Conservation (phyloP, 2,888 invertebrate genomes). For the Synanthedon vespiformis region DNA sequence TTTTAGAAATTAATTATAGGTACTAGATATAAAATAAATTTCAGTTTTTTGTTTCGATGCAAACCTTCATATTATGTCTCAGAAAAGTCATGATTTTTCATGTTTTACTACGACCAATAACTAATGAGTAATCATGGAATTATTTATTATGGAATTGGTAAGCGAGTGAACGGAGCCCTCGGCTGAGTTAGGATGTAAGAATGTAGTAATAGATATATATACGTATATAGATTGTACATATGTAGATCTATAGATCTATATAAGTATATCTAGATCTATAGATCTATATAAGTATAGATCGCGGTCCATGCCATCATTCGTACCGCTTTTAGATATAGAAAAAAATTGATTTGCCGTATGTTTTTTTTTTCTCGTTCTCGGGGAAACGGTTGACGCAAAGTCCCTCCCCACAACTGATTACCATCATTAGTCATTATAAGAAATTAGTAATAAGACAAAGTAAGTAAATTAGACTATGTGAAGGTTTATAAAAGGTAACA, state of each 20-base stretch:
- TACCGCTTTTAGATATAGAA: slow-evolving; percentile 20
- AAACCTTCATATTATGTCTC: too few species aligned
- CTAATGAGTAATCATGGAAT: too few species aligned
- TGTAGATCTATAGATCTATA: too few species aligned
- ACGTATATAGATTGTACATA: too few species aligned
- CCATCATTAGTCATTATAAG: slow-evolving; percentile 60
- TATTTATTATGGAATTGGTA: too few species aligned
- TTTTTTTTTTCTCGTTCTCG: slow-evolving; percentile 34
- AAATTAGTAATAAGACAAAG: slow-evolving; percentile 24
- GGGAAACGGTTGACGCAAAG: slow-evolving; percentile 33
- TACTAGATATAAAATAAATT: too few species aligned
- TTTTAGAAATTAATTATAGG: too few species aligned
- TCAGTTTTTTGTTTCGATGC: too few species aligned
- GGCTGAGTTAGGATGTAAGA: slow-evolving; percentile 12
- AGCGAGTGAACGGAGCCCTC: slow-evolving; percentile 11
- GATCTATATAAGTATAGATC: slow-evolving; percentile 6
- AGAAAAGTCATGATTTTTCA: too few species aligned
- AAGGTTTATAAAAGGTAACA: slow-evolving; percentile 3
- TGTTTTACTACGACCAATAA: too few species aligned
- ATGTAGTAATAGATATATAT: background rate
- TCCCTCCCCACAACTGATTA: slow-evolving; percentile 57
- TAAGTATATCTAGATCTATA: slow-evolving; percentile 2
- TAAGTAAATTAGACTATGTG: slow-evolving; percentile 26
- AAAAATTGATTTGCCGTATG: slow-evolving; percentile 28
- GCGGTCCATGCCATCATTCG: slow-evolving; percentile 11